phyloP scores from a whole-genome alignment of 1,140 invertebrate species.

The Drosophila sp. region DNA sequence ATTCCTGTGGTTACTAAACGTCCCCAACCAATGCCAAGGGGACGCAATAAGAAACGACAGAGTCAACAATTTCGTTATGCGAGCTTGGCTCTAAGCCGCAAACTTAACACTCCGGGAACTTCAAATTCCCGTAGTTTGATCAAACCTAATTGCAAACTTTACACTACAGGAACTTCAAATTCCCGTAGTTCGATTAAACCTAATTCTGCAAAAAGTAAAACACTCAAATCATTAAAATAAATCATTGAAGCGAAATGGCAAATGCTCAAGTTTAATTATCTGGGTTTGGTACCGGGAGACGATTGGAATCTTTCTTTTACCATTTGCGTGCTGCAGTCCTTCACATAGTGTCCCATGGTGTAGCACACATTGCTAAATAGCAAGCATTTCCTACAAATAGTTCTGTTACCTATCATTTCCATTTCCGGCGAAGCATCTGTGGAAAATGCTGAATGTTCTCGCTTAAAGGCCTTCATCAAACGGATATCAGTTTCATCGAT shows the following conservation, averaged over 20 bases:
- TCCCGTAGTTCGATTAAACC: no score
- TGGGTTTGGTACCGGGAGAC: background rate
- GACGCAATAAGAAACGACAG: no score
- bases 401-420: constrained; percentile 28
- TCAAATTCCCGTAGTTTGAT: no score
- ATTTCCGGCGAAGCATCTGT: background rate
- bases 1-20: background rate
- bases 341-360: constrained; percentile 24
- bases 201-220: no score
- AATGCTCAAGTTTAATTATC: background rate
- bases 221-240: background rate
- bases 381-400: constrained; percentile 54
- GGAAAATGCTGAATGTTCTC: background rate
- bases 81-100: no score
- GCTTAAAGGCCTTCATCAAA: constrained; percentile 34
- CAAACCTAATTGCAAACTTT: no score
- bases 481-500: constrained; percentile 27
- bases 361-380: constrained; percentile 32
- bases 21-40: background rate
- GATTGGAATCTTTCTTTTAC: background rate
- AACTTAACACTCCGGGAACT: no score
- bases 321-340: background rate
- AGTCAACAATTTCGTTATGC: no score
- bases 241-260: background rate
- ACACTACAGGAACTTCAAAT: no score